Evolutionary conservation across 2,113 vertebrate genomes (phyloP), one percentile per base, ranked within the genome.

Genomic region (Odontophorus gujanensis): DNA sequence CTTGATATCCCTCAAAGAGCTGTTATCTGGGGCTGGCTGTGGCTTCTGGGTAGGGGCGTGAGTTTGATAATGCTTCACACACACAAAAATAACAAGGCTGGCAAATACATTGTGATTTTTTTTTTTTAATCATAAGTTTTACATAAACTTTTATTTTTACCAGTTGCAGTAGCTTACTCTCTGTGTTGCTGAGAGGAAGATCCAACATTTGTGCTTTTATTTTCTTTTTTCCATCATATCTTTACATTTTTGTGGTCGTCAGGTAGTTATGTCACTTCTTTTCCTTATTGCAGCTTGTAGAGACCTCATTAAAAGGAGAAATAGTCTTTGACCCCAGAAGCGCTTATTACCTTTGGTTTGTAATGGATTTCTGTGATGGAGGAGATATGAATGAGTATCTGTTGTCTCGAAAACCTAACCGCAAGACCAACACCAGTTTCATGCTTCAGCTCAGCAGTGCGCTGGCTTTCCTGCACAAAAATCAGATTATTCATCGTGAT

Each of bases 321-420:
- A 99, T 99, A 96, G 98, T 97, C 83, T 99, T 99, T 95, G 99
- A 99, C 97, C 98, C 98, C 50, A 98, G 98, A 96, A 99, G 98
- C 94, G 98, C 99, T 96, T 99, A 99, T 96, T 99, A 99, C 97
- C 97, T 99, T 96, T 99, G 99, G 99, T 99, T 99, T 57, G 99
- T 99, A 80, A 99, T 98, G 98, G 99, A 99, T 98, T 99, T 99
- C 98, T 99, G 99, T 55, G 99, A 99, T 1, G 99, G 99, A 18
- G 99, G 99, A 4, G 99, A 99, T 94, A 99, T 99, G 99, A 99
- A 99, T 15, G 98, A 99, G 68, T 99, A 99, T 92, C 97, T 99
- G 40, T 95, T 99, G 79, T 99, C 99, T 19, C 98, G 99, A 67
- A 99, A 99, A 90, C 99, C 99, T 4, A 99, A 97, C 95, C 98